Evolutionary conservation across 2,888 invertebrate genomes (phyloP).

Genomic region (Troides oblongomaculatus): DNA sequence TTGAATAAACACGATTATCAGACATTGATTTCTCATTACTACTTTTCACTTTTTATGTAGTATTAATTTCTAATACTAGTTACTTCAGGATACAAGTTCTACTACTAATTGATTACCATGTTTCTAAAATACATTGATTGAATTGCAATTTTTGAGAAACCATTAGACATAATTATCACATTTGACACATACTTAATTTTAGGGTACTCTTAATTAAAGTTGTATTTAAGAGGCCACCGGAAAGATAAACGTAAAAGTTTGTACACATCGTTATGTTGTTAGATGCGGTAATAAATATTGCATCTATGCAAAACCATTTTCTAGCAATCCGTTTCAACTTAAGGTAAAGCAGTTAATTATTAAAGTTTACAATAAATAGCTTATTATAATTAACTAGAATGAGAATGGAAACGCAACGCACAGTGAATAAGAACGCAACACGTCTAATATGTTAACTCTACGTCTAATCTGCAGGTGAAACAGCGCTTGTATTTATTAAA

Average conservation of each 20-base stretch:
- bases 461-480: slow-evolving; percentile 16
- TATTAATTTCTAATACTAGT: neutral
- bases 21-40: neutral
- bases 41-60: neutral
- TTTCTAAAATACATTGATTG: slow-evolving; percentile 6
- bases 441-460: slow-evolving; percentile 12
- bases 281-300: neutral
- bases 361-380: slow-evolving; percentile 6
- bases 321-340: neutral
- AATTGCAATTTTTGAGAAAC: slow-evolving; percentile 5
- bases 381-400: slow-evolving; percentile 26
- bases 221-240: slow-evolving; percentile 23
- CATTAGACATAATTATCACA: slow-evolving; percentile 27
- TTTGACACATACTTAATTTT: slow-evolving; percentile 21
- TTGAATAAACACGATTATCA: neutral
- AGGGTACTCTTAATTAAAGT: slow-evolving; percentile 7
- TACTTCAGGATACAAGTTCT: slow-evolving; percentile 8
- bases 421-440: slow-evolving; percentile 13
- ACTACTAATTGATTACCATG: slow-evolving; percentile 9
- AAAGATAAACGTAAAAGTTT: neutral
- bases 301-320: neutral
- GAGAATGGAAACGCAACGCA: neutral
- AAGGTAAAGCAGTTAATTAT: neutral
- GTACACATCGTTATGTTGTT: neutral
- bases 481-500: slow-evolving; percentile 4